phyloP scores from a whole-genome alignment of 2,113 vertebrate species.

The Nycticebus coucang region DNA sequence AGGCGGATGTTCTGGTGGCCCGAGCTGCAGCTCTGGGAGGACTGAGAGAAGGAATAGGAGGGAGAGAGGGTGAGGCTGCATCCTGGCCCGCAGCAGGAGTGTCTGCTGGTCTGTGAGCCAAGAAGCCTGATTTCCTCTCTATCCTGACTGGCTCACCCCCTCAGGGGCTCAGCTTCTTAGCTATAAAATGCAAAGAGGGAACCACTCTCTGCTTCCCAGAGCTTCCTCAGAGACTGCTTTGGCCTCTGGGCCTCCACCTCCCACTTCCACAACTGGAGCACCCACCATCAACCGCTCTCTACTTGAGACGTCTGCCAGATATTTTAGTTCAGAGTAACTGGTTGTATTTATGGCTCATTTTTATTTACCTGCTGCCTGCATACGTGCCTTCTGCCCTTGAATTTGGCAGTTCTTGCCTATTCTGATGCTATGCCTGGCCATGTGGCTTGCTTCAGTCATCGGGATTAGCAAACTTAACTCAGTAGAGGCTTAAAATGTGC shows the following conservation, averaged over 20 bases:
- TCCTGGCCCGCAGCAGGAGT: not conserved
- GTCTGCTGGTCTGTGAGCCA: not conserved
- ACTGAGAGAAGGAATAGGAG: constrained; percentile 83
- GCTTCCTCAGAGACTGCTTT: not conserved
- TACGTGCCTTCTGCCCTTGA: not conserved
- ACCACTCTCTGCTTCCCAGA: too few relatives aligned
- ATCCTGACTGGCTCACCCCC: not conserved
- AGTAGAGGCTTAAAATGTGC: not conserved
- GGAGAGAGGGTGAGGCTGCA: not conserved
- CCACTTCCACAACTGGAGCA: not conserved
- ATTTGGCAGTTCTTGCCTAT: too few relatives aligned
- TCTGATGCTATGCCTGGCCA: not conserved
- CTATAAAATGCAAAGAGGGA: rapidly evolving
- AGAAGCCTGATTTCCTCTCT: not conserved
- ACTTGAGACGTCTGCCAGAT: not conserved
- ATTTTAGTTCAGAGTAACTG: not conserved
- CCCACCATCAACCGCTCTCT: not conserved
- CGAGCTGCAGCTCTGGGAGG: constrained; percentile 95
- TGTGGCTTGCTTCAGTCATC: not conserved
- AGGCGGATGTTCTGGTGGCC: constrained; percentile 92
- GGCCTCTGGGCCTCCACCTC: not conserved
- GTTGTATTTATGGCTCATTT: rapidly evolving
- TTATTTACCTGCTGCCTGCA: not conserved
- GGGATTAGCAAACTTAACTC: not conserved
- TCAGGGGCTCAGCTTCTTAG: not conserved